Conservation (phyloP, 2,113 vertebrate species). For the Bubalus kerabau region DNA sequence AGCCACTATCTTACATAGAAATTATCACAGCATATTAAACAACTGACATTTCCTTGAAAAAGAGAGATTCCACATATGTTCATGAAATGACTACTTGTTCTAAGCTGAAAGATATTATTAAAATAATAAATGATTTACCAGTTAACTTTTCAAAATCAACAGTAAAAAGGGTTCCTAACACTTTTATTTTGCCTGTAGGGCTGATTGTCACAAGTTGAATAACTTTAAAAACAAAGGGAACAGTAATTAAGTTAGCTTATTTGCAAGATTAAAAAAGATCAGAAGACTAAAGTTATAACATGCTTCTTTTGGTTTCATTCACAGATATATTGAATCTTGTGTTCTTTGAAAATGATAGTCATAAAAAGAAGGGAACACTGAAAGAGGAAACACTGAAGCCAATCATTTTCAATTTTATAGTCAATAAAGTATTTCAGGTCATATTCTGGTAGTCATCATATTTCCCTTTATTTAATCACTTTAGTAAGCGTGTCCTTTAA, state of each 20-base stretch:
- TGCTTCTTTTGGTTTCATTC: not conserved
- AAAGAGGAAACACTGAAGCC: not conserved
- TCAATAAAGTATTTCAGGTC: not conserved
- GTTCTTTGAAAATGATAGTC: not conserved
- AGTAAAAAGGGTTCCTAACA: not conserved
- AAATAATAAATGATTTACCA: not conserved
- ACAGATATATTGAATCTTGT: not conserved
- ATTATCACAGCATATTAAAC: constrained; percentile 27
- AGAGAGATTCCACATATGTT: constrained; percentile 27
- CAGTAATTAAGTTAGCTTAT: not conserved
- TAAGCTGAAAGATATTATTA: constrained; percentile 37
- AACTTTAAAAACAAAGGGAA: not conserved
- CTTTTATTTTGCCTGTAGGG: not conserved
- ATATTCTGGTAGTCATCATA: not conserved
- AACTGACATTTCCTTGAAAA: constrained; percentile 8
- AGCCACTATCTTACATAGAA: constrained; percentile 34
- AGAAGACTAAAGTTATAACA: not conserved
- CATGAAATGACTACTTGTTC: constrained; percentile 52
- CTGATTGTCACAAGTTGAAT: not conserved
- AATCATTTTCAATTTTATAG: not conserved
- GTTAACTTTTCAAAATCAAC: not conserved
- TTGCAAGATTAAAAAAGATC: not conserved
- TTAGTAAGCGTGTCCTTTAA: not conserved
- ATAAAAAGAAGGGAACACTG: not conserved
- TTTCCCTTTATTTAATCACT: not conserved